phyloP scores from a whole-genome alignment of 2,797 vertebrate genomes.

The Microctenopoma stevenorrisi region DNA sequence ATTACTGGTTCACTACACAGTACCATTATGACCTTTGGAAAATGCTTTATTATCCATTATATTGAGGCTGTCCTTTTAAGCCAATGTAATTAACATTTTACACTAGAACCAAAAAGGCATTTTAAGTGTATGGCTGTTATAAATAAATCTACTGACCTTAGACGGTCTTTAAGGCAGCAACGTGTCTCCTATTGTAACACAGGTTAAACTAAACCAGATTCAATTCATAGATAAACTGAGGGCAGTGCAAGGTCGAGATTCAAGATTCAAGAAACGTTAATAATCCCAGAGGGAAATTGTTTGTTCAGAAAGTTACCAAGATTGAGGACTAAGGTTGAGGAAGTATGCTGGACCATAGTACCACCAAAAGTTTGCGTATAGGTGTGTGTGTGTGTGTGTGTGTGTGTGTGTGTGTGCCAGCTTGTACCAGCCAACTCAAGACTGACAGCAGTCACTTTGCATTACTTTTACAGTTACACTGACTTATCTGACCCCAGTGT shows the following conservation, averaged over 20 bases:
- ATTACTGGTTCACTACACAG: constrained; percentile 21
- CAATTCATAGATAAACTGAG: not conserved
- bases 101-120: constrained; percentile 18
- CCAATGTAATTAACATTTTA: constrained; percentile 48
- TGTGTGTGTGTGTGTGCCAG: constrained; percentile 12
- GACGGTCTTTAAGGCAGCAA: not conserved
- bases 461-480: constrained; percentile 62
- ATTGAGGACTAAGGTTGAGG: not conserved
- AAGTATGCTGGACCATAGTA: constrained; percentile 10
- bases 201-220: not conserved
- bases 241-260: not conserved
- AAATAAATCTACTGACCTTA: constrained; percentile 10
- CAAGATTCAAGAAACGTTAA: no score
- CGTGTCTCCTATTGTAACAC: not conserved
- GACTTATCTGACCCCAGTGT: constrained; percentile 69
- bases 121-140: constrained; percentile 12
- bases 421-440: constrained; percentile 28
- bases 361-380: constrained; percentile 9
- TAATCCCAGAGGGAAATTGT: no score
- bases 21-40: constrained; percentile 52
- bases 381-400: not conserved
- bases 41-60: constrained; percentile 43
- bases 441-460: constrained; percentile 67
- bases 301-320: constrained; percentile 13
- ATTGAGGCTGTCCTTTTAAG: constrained; percentile 44